Evolutionary conservation across 2,113 vertebrate genomes (phyloP), one percentile per base, ranked within the genome.

Genomic region (Verasper variegatus): DNA sequence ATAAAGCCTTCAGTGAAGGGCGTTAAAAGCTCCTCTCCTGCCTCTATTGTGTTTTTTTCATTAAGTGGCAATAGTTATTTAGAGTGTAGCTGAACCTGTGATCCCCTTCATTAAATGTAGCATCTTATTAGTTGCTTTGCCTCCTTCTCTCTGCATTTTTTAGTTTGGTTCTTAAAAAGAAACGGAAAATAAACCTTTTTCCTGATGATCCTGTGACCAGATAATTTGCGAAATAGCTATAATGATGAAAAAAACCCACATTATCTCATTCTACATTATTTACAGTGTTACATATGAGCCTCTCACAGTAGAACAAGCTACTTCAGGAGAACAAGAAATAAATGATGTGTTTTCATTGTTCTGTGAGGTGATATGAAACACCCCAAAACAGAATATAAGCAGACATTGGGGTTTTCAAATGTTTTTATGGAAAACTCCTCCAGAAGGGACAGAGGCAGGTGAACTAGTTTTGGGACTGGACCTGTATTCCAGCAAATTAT

Each of bases 241-340:
- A 10, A 8, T 37, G 35, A 9, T 37, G 35, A 8, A 8, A 3
- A 18, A 18, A 6, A 0, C 0, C 1, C 2, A 76, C 74, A 71
- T 65, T 7, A 65, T 51, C 20, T 51, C 15, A 6, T 51, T 18
- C 47, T 4, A 51, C 18, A 18, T 18, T 5, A 2, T 51, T 51
- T 51, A 0, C 47, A 51, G 4, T 51, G 47, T 2, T 51, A 7
- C 47, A 18, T 7, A 15, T 18, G 45, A 47, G 45, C 14, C 45
- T 47, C 45, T 14, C 2, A 70, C 60, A 64, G 51, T 24, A 55
- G 68, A 49, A 64, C n/a, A 73, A 59, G 26, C 63, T 63, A 56
- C 59, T 76, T 49, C 21, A 85, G 70, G 58, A 68, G 27, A 78
- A 65, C 64, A 74, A 37, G 37, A 47, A 62, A 74, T 0, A 42